Evolutionary conservation across 2,888 invertebrate genomes (phyloP).

Genomic region (Cataglyphis rosenhaueri): DNA sequence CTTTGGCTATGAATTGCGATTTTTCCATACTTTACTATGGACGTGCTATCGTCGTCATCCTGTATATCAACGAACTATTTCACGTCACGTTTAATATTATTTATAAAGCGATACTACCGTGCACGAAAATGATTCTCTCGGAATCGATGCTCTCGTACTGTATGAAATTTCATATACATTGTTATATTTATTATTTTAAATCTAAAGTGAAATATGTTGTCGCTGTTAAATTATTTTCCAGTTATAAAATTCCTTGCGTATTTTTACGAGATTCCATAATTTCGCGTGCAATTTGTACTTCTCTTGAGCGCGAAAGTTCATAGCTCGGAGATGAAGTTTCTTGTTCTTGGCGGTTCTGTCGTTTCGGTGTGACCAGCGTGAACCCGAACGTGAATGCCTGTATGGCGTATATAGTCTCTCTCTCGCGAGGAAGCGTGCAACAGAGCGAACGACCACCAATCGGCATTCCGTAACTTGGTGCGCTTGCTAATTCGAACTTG

Average conservation of each 20-base stretch:
- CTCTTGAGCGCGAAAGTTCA: background rate
- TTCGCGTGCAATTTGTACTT: slow-evolving; percentile 1
- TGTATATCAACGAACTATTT: background rate
- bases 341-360: slow-evolving; percentile 9
- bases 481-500: slow-evolving; percentile 81
- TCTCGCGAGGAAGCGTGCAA: slow-evolving; percentile 42
- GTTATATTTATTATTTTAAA: background rate
- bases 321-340: slow-evolving; percentile 16
- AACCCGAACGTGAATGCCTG: slow-evolving; percentile 38
- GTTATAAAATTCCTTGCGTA: background rate
- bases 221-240: background rate
- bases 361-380: slow-evolving; percentile 43
- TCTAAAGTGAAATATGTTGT: background rate
- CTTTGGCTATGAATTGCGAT: slow-evolving; percentile 45
- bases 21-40: slow-evolving; percentile 36
- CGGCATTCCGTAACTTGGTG: slow-evolving; percentile 78
- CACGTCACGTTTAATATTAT: background rate
- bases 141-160: background rate
- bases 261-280: background rate
- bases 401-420: background rate
- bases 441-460: slow-evolving; percentile 68
- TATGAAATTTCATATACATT: background rate
- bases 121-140: background rate
- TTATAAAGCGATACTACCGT: background rate
- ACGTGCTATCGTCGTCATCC: background rate